These are phyloP conservation scores for Cyrtorhinus lividipennis DNA, from an alignment of 1,140 invertebrate species.

Conservation along the genomic window DNA sequence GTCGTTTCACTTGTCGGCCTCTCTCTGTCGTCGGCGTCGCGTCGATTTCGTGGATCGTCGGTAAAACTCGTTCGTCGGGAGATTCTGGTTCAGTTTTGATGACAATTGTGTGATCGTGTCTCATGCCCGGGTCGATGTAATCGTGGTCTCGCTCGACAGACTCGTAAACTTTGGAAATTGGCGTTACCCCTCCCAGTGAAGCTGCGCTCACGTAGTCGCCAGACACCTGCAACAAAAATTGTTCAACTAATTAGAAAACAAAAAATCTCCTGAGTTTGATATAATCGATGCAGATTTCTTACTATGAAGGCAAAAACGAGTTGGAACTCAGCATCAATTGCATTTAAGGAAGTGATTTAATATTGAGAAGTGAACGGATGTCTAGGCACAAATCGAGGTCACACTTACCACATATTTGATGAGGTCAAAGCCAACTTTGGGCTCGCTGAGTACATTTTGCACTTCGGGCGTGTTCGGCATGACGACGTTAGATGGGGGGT, in stretches of 20 bases:
- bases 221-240: slow-evolving; percentile 1
- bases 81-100: slow-evolving; percentile 4
- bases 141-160: slow-evolving; percentile 16
- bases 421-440: slow-evolving; percentile 30
- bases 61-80: not conserved
- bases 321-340: not conserved
- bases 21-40: not conserved
- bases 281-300: too few species aligned
- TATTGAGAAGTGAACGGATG: too few species aligned
- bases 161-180: not conserved
- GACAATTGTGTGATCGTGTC: not conserved
- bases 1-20: not conserved
- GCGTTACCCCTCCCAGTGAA: not conserved
- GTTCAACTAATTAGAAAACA: too few species aligned
- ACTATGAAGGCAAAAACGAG: not conserved
- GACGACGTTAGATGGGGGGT: not conserved
- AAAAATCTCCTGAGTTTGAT: too few species aligned
- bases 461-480: slow-evolving; percentile 20
- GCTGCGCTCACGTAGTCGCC: not conserved
- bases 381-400: too few species aligned
- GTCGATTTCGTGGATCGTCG: not conserved
- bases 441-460: slow-evolving; percentile 18
- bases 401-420: slow-evolving; percentile 26
- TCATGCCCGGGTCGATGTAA: slow-evolving; percentile 2
- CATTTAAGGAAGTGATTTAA: not conserved